A percentile compares a stretch with the other conserved stretches of the same genome.
phyloP scores from a whole-genome alignment of 2,113 vertebrate genomes.

The Megaleporinus macrocephalus region DNA sequence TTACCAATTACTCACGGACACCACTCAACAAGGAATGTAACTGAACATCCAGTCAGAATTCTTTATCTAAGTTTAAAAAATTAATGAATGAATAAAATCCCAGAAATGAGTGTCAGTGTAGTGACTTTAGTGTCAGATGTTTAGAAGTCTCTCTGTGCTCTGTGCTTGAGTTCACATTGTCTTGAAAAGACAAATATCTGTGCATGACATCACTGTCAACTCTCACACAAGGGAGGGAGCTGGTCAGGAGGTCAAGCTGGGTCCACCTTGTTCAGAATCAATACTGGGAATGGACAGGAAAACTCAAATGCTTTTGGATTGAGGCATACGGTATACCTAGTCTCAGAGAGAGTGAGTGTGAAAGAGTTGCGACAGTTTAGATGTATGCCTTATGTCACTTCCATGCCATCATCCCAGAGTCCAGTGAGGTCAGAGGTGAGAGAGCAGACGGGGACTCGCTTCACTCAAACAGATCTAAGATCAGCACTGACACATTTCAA shows the following conservation, averaged over 20 bases:
- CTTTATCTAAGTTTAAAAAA: not conserved
- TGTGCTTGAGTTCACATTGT: not conserved
- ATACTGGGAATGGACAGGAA: conserved; percentile 30
- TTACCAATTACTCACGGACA: not conserved
- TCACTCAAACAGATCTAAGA: not conserved
- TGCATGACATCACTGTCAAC: conserved; percentile 47
- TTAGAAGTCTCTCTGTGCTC: not conserved
- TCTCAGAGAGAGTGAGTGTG: not conserved
- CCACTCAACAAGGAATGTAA: not conserved
- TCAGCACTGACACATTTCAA: not conserved
- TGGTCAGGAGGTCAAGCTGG: conserved; percentile 50
- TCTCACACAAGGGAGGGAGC: conserved; percentile 21
- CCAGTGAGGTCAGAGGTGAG: not conserved
- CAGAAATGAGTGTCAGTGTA: not conserved
- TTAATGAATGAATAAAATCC: not conserved
- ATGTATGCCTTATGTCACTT: not conserved
- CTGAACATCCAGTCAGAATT: not conserved
- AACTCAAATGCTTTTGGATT: not conserved
- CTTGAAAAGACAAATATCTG: conserved; percentile 8
- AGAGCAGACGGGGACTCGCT: not conserved
- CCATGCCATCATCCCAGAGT: not conserved
- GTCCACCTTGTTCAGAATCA: conserved; percentile 39
- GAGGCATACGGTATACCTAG: not conserved
- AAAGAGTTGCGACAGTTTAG: not conserved
- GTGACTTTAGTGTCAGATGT: not conserved